Evolutionary conservation across 2,888 invertebrate species (phyloP).

Genomic region (Hyppa rectilinea): DNA sequence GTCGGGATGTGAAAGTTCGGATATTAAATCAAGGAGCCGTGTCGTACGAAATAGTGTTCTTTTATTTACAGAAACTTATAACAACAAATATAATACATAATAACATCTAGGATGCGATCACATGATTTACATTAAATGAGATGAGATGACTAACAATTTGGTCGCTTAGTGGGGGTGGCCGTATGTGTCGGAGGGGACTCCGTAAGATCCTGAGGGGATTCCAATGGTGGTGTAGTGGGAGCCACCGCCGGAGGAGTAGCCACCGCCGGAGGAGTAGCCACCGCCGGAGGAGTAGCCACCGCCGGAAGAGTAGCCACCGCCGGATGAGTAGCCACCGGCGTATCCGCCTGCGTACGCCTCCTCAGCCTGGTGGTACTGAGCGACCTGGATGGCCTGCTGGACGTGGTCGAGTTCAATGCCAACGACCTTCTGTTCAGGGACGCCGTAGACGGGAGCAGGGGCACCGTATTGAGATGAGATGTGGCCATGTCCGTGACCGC

Average conservation of each 20-base stretch:
- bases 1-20: conserved; percentile 66
- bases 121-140: conserved; percentile 86
- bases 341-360: conserved; percentile 86
- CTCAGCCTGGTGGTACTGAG: conserved; percentile 95
- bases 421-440: conserved; percentile 93
- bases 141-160: conserved; percentile 84
- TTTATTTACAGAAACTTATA: conserved; percentile 91
- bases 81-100: conserved; percentile 86
- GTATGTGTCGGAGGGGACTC: conserved; percentile 87
- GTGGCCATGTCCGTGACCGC: conserved; percentile 84
- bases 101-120: conserved; percentile 88
- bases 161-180: conserved; percentile 85
- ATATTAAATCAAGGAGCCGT: conserved; percentile 59
- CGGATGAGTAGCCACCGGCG: conserved; percentile 81
- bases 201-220: conserved; percentile 87
- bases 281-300: conserved; percentile 77
- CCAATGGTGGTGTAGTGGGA: conserved; percentile 83
- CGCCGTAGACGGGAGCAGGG: conserved; percentile 93
- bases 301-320: conserved; percentile 71
- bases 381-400: conserved; percentile 96
- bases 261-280: conserved; percentile 80
- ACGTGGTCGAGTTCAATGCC: conserved; percentile 96
- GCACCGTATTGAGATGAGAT: conserved; percentile 93
- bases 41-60: conserved; percentile 78
- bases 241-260: conserved; percentile 71